Base-by-base conservation (phyloP, 2,888 invertebrate genomes). In the Sycophila texana region DNA sequence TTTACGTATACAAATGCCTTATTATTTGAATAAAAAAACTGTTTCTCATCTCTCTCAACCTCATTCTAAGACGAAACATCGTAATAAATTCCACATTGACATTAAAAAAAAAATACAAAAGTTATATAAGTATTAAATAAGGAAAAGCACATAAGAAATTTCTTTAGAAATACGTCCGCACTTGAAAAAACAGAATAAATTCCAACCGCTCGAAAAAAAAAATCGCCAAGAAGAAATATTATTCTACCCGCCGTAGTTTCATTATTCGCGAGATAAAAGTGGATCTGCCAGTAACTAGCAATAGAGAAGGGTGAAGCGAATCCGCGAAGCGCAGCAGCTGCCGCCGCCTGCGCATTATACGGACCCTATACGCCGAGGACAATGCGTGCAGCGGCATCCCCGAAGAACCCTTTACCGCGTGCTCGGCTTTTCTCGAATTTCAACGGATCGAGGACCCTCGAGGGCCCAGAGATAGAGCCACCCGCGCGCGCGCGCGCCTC, bases 391-490 rank as follows among this genome's bases (percentile, higher is more conserved):
- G 53, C 49, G 57, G 14, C 57, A 13, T 22, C 51, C 47, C n/a
- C 65, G 51, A 7, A 7, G 68, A 65, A 74, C 63, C 78, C 78
- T 78, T 70, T 4, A 55, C 13, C 30, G 13, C 47, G 30, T 30
- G 13, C 58, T 53, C 47, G 47, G n/a, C 39, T 68, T 78, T 68
- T 49, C 73, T 78, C 61, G 12, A 63, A 68, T 78, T 78, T 68
- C 71, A 73, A 72, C 67, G 53, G 66, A 60, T 55, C 30, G 57
- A 66, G 51, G 39, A 61, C 26, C 57, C 22, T 26, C 55, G 66
- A 53, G 39, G n/a, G 26, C 12, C 7, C 14, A 20, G 39, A 39
- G 4, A 39, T 7, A 39, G 7, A 39, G n/a, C 55, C 73, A 73
- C 71, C 73, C 71, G 55, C 70, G 49, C 70, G 55, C 70, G 49